Evolutionary conservation across 1,140 invertebrate genomes (phyloP).

Genomic region (Ceratosolen solmsi): DNA sequence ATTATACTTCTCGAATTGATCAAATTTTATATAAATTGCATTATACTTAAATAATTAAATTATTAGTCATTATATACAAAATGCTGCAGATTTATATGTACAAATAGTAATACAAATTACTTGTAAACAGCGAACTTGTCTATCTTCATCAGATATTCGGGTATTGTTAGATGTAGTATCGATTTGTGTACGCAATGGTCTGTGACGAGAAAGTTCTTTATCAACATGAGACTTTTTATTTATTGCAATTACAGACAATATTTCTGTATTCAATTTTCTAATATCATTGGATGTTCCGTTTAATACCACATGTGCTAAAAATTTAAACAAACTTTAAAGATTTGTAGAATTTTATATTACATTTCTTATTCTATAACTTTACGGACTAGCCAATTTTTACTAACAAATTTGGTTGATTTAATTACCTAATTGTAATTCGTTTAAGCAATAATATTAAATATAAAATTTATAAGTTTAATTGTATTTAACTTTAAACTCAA

Average conservation of each 20-base stretch:
- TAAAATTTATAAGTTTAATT: constrained; percentile 6
- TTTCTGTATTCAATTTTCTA: constrained; percentile 64
- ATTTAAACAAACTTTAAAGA: neutral
- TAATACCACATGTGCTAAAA: constrained; percentile 62
- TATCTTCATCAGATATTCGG: constrained; percentile 68
- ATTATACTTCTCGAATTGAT: too few relatives aligned
- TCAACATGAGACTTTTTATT: constrained; percentile 60
- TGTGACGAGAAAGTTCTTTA: constrained; percentile 60
- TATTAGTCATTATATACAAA: too few relatives aligned
- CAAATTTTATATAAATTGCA: too few relatives aligned
- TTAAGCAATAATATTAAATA: too few relatives aligned
- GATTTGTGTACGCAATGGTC: constrained; percentile 60
- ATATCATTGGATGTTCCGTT: constrained; percentile 57
- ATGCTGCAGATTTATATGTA: too few relatives aligned
- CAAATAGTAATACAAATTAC: constrained; percentile 50
- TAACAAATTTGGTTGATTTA: too few relatives aligned
- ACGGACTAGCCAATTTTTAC: too few relatives aligned
- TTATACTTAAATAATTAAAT: constrained; percentile 30
- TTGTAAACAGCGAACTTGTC: constrained; percentile 67
- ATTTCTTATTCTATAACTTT: too few relatives aligned
- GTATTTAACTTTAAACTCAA: neutral
- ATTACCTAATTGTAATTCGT: too few relatives aligned
- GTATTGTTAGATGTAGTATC: constrained; percentile 55
- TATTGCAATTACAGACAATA: constrained; percentile 65
- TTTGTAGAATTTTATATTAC: too few relatives aligned